These are phyloP conservation scores for Podarcis siculus DNA, from an alignment of 2,797 vertebrate genomes.

Conservation along the genomic window DNA sequence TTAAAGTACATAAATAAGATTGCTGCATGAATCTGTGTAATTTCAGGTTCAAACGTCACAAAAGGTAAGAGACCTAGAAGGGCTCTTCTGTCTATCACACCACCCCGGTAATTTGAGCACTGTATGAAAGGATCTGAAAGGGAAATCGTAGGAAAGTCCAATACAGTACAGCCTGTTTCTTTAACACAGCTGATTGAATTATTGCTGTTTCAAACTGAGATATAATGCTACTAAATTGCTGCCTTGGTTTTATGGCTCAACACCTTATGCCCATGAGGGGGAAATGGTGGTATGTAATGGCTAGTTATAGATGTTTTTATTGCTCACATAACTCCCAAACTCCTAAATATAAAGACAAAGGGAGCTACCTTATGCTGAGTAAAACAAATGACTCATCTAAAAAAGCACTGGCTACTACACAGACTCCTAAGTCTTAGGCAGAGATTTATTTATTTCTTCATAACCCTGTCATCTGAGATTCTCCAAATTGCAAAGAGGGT, in stretches of 20 bases:
- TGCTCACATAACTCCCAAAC: conserved; percentile 37
- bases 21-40: not conserved
- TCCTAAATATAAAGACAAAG: conserved; percentile 44
- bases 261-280: not conserved
- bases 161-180: not conserved
- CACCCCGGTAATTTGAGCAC: not conserved
- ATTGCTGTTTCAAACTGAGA: not conserved
- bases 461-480: not conserved
- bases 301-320: conserved; percentile 51
- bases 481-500: conserved; percentile 11
- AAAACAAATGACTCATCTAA: not conserved
- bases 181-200: not conserved
- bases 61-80: not conserved
- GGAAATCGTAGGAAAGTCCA: not conserved
- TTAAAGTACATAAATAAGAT: not conserved
- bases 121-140: not conserved
- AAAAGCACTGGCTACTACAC: not conserved
- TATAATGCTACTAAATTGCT: not conserved
- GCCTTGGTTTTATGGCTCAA: not conserved
- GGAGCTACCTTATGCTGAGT: not conserved
- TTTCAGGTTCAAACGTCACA: not conserved
- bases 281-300: not conserved
- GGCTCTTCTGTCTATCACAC: not conserved
- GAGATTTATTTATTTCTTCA: not conserved
- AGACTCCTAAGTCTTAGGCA: not conserved